Percentiles rank a stretch among this genome's conserved stretches.
These are phyloP conservation scores for Drosophila pullipes DNA, from an alignment of 2,888 invertebrate species.

Conservation along the genomic window DNA sequence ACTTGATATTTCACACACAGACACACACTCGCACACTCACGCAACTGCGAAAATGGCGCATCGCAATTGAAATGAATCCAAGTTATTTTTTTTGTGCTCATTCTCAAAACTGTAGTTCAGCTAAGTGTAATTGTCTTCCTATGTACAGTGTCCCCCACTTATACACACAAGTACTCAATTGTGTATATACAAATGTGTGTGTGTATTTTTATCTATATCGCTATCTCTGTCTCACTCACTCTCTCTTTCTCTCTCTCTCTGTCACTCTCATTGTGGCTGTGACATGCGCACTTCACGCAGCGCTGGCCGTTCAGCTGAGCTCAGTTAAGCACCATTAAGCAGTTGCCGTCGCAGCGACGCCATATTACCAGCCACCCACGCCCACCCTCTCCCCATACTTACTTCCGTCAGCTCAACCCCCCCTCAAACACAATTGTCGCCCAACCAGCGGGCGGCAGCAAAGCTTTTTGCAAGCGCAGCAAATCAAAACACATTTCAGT, in stretches of 20 bases:
- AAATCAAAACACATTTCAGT: constrained; percentile 81
- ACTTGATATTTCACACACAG: constrained; percentile 6
- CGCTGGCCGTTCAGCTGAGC: constrained; percentile 34
- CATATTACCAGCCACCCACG: constrained; percentile 59
- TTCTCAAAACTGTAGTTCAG: constrained; percentile 51
- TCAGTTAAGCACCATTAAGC: constrained; percentile 77
- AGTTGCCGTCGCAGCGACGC: constrained; percentile 63
- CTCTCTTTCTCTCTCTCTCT: constrained; percentile 18
- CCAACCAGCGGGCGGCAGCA: constrained; percentile 75
- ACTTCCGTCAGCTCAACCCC: not conserved
- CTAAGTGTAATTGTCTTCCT: constrained; percentile 69
- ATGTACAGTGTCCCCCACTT: constrained; percentile 46
- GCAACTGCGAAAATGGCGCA: constrained; percentile 46
- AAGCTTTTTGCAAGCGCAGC: constrained; percentile 79
- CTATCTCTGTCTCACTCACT: constrained; percentile 12
- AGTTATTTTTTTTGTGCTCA: constrained; percentile 24
- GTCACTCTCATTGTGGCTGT: constrained; percentile 37
- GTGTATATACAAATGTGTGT: constrained; percentile 2
- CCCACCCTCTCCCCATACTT: not conserved
- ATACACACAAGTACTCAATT: not conserved
- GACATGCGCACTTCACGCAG: constrained; percentile 79
- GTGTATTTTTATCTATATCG: constrained; percentile 21
- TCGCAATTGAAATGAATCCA: constrained; percentile 38
- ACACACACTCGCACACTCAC: not conserved
- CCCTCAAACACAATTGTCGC: constrained; percentile 36